Conservation (phyloP, 2,888 invertebrate genomes). For the Orthosia cruda region DNA sequence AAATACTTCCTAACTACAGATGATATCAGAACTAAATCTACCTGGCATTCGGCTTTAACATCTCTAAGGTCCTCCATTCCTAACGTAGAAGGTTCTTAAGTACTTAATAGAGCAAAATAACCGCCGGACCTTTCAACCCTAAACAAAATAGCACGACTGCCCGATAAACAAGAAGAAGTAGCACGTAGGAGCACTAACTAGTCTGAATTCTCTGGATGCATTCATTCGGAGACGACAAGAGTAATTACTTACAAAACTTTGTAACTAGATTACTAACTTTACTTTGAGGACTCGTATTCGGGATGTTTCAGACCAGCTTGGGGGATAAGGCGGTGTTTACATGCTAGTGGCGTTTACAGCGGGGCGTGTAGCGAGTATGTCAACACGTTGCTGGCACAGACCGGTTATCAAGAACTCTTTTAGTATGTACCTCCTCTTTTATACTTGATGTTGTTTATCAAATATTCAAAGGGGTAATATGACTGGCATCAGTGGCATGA, state of each 20-base stretch:
- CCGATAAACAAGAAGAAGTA: no score
- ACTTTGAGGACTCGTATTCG: constrained; percentile 47
- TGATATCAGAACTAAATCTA: constrained; percentile 12
- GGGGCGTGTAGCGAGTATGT: no score
- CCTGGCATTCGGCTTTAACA: neutral
- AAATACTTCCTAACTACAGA: neutral
- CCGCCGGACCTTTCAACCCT: constrained; percentile 35
- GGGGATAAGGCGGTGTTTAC: constrained; percentile 4
- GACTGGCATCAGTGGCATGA: no score
- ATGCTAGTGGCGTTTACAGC: neutral
- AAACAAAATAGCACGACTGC: constrained; percentile 26
- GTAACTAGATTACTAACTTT: constrained; percentile 65
- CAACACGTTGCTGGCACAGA: neutral
- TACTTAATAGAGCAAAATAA: constrained; percentile 24
- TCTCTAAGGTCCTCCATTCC: constrained; percentile 10
- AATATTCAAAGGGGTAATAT: no score
- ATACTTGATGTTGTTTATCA: no score
- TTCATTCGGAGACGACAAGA: constrained; percentile 60
- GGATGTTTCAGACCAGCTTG: constrained; percentile 38
- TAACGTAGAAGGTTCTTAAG: constrained; percentile 9
- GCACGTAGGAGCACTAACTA: no score
- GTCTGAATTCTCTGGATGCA: constrained; percentile 47
- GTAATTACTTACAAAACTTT: constrained; percentile 65
- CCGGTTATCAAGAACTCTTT: neutral
- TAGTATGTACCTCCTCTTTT: no score